Evolutionary conservation across 2,113 vertebrate species (phyloP), one percentile per base, ranked within the genome.

Genomic region (Aphyosemion australe): DNA sequence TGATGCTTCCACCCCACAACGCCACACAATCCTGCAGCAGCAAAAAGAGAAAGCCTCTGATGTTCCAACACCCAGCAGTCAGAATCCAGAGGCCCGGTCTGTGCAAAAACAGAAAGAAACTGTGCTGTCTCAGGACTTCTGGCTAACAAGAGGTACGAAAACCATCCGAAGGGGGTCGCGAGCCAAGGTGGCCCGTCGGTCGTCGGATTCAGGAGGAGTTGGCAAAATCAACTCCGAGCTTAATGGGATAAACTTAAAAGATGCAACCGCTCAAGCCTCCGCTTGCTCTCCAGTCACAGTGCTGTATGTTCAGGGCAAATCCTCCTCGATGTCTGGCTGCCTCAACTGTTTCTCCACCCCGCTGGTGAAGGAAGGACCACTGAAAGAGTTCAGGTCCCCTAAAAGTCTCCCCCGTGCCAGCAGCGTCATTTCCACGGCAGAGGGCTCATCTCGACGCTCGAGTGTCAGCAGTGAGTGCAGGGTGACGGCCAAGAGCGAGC

Each of bases 381-480:
- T 79, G 8, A 84, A 67, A 83, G 94, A 91, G 34, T 88, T 88
- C 26, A 93, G 43, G 58, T 85, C 83, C 0, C 94, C 15, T 5
- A 93, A 93, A 71, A 93, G 90, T 70, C 93, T 98, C 84, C 96
- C 95, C 80, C 94, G 94, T 19, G 95, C 95, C 48, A 96, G 95
- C 89, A 95, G 90, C 12, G 95, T 97, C 19, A 97, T 96, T 71
- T 97, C 95, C 61, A 96, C 95, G 3, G 95, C 95, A 0, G 96
- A 98, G 83, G 95, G 95, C 37, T 94, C 92, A 15, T 96, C 92
- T 37, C 91, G 95, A 62, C 95, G 95, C 80, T 92, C 94, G 15
- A 98, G 96, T 83, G 92, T 96, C 80, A 95, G 94, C 63, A 94
- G 95, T 14, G 93, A 95, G 87, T 92, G 88, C 91, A 93, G 89